Evolutionary conservation across 2,113 vertebrate species (phyloP), one percentile per base, ranked within the genome.

Genomic region (Upupa epops): DNA sequence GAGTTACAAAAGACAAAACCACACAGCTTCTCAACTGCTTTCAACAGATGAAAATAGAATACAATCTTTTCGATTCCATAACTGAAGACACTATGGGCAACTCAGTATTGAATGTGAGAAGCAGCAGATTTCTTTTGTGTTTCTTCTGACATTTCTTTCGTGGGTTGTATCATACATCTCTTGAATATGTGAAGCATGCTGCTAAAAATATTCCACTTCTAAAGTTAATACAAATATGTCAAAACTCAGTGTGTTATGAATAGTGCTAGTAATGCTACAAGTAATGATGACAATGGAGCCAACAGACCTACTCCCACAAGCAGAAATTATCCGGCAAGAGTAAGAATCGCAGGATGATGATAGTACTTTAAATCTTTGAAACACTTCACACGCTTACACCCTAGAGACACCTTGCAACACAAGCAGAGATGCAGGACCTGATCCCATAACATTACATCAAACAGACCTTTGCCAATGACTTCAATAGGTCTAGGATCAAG

Each of bases 221-320:
- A 90, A 94, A 90, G 93, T 91, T 88, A 93, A 91, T 79, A 70
- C 32, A 87, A 96, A 77, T 80, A 80, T 70, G 91, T 68, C 79
- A 94, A 73, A 92, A 86, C 51, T 74, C 55, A 78, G 93, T 82
- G 51, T 77, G 37, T 88, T 94, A 88, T 88, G 90, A 95, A 86
- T 93, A 94, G 89, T 36, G 80, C 45, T 63, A 91, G 93, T 60
- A 94, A 88, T 56, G 60, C 75, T 94, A 90, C 87, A 92, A 95
- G 83, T 90, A 91, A 63, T 92, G 92, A 93, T 2, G 36, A 86
- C 51, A 66, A 3, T 59, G 78, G 84, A 94, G 91, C 64, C 78
- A 83, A 32, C 1, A 17, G 77, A 61, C 77, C 59, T 61, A 58
- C 52, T 93, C 90, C 91, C 88, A 93, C 85, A 34, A 86, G 70